Conservation (phyloP, 2,113 vertebrate species). For the Geococcyx californianus region DNA sequence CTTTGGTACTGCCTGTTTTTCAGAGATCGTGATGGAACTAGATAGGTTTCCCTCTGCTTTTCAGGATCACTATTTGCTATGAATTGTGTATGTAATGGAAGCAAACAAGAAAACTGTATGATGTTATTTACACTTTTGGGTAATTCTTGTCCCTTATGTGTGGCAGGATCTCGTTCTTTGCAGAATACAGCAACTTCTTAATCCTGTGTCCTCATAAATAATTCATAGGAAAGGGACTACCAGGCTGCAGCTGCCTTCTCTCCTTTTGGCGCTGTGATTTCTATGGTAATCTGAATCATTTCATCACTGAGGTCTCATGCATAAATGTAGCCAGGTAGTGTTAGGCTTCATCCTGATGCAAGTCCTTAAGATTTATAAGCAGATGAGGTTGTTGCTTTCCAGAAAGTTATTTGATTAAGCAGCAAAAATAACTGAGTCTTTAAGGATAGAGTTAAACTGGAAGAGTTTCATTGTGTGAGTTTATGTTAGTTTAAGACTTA, state of each 20-base stretch:
- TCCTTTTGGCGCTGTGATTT: neutral
- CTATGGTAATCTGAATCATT: neutral
- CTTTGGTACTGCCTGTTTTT: constrained; percentile 20
- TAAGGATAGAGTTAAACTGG: neutral
- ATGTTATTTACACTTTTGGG: neutral
- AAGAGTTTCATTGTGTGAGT: neutral
- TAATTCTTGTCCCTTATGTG: neutral
- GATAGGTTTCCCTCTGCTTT: too few species aligned
- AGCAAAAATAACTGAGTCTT: neutral
- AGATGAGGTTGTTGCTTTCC: neutral
- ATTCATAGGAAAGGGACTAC: neutral
- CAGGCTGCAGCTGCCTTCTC: neutral
- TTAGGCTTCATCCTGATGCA: neutral
- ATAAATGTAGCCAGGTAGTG: neutral
- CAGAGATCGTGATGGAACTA: constrained; percentile 16
- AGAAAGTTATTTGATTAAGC: neutral
- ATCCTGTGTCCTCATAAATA: neutral
- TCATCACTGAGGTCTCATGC: neutral
- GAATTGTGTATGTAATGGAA: neutral
- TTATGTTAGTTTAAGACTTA: neutral
- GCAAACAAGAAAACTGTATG: neutral
- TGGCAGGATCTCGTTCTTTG: neutral
- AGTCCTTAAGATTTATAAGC: neutral
- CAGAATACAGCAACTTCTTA: neutral
- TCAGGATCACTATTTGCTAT: too few species aligned